Percentiles rank a stretch among this genome's conserved stretches.
These are phyloP conservation scores for Gasteruption jaculator DNA, from an alignment of 2,888 invertebrate genomes.

Conservation along the genomic window DNA sequence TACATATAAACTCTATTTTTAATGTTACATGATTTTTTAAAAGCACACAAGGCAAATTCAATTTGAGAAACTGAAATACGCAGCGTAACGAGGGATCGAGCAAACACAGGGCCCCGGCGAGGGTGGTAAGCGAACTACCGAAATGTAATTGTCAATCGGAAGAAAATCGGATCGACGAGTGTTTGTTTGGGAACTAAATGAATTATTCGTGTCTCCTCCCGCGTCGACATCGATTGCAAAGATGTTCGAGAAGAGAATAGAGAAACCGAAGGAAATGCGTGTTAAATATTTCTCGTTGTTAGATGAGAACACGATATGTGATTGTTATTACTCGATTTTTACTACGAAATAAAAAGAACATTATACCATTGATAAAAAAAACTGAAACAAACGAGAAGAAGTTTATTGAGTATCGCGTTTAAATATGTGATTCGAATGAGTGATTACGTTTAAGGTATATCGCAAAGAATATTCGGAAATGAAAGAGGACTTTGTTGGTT, in stretches of 20 bases:
- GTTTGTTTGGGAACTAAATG: no score
- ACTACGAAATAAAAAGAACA: constrained; percentile 49
- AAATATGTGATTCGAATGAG: no score
- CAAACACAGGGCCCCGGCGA: no score
- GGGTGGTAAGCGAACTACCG: no score
- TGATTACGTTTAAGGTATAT: no score
- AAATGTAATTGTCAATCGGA: constrained; percentile 9
- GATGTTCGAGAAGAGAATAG: no score
- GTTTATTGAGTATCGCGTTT: no score
- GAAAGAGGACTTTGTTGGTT: no score
- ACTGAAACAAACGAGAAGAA: no score
- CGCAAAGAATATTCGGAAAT: no score
- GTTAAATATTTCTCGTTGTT: constrained; percentile 50
- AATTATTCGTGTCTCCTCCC: constrained; percentile 52
- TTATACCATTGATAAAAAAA: no score
- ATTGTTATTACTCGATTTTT: constrained; percentile 53
- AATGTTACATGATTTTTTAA: constrained; percentile 52
- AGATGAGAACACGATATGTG: constrained; percentile 52
- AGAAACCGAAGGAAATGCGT: constrained; percentile 34
- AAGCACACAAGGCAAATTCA: constrained; percentile 7
- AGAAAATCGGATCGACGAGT: constrained; percentile 22
- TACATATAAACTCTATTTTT: constrained; percentile 46
- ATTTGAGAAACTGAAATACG: constrained; percentile 7
- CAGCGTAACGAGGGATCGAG: constrained; percentile 6
- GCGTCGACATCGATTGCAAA: no score